Evolutionary conservation across 2,113 vertebrate species (phyloP).

Genomic region (Leucopsar rothschildi): DNA sequence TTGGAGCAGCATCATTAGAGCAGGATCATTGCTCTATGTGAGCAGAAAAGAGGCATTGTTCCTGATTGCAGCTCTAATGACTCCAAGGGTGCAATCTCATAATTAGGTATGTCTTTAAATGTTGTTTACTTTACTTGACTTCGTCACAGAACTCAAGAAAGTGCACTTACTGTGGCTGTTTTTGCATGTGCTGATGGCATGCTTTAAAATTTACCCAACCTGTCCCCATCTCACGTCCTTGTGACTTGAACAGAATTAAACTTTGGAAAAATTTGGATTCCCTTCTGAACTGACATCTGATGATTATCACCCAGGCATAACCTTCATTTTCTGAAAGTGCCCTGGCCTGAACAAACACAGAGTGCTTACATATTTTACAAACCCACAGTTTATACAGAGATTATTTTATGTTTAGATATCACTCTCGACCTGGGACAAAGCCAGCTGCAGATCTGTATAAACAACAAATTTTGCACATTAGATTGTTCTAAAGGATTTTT

Average conservation of each 20-base stretch:
- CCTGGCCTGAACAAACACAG: slow-evolving; percentile 58
- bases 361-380: slow-evolving; percentile 68
- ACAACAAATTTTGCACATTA: slow-evolving; percentile 71
- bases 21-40: slow-evolving; percentile 4
- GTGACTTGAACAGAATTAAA: neutral
- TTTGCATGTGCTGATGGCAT: neutral
- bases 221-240: neutral
- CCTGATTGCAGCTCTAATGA: slow-evolving; percentile 41
- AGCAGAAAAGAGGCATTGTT: slow-evolving; percentile 51
- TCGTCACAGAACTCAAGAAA: neutral
- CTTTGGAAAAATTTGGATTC: neutral
- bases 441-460: slow-evolving; percentile 66
- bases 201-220: neutral
- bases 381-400: slow-evolving; percentile 73
- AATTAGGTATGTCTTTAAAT: slow-evolving; percentile 30
- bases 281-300: neutral
- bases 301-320: slow-evolving; percentile 19
- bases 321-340: slow-evolving; percentile 9
- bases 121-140: slow-evolving; percentile 12
- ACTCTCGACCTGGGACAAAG: slow-evolving; percentile 65
- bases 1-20: neutral
- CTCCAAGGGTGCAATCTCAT: slow-evolving; percentile 16
- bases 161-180: neutral
- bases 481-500: slow-evolving; percentile 39
- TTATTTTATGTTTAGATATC: slow-evolving; percentile 76